These are phyloP conservation scores for Antheraea assamensis DNA, from an alignment of 2,888 invertebrate genomes.

Conservation along the genomic window DNA sequence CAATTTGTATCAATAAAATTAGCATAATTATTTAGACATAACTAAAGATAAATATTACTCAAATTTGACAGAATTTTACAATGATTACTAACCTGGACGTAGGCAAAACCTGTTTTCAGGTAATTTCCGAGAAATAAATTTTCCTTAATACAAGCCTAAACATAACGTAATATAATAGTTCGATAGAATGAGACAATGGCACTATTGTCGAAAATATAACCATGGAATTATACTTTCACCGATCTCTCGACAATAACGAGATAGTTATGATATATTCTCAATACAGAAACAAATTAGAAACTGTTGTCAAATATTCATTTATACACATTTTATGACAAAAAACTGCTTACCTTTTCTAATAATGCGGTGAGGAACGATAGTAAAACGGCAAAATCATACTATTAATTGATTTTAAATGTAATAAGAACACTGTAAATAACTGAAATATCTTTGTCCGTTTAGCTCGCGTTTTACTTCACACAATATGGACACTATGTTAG, in stretches of 20 bases:
- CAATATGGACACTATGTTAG: constrained; percentile 57
- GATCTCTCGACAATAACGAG: constrained; percentile 28
- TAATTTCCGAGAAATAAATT: constrained; percentile 28
- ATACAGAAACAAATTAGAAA: neutral
- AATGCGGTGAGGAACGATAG: constrained; percentile 50
- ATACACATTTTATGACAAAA: constrained; percentile 27
- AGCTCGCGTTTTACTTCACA: constrained; percentile 40
- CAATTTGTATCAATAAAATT: neutral
- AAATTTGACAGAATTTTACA: neutral
- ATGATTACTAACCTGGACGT: neutral
- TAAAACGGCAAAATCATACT: constrained; percentile 54
- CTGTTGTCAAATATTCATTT: neutral
- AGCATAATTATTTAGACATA: neutral
- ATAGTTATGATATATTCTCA: constrained; percentile 41
- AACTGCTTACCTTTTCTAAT: constrained; percentile 54
- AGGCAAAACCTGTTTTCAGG: constrained; percentile 33
- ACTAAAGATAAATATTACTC: neutral
- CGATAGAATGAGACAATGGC: constrained; percentile 44
- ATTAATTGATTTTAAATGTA: constrained; percentile 35
- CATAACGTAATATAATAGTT: constrained; percentile 26
- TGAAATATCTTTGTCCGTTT: constrained; percentile 50
- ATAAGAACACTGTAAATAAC: constrained; percentile 59
- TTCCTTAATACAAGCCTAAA: constrained; percentile 24
- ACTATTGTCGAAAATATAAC: constrained; percentile 35
- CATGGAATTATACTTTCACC: constrained; percentile 49